Evolutionary conservation across 2,888 invertebrate species (phyloP), one percentile per base, ranked within the genome.

Genomic region (Tholera decimalis): DNA sequence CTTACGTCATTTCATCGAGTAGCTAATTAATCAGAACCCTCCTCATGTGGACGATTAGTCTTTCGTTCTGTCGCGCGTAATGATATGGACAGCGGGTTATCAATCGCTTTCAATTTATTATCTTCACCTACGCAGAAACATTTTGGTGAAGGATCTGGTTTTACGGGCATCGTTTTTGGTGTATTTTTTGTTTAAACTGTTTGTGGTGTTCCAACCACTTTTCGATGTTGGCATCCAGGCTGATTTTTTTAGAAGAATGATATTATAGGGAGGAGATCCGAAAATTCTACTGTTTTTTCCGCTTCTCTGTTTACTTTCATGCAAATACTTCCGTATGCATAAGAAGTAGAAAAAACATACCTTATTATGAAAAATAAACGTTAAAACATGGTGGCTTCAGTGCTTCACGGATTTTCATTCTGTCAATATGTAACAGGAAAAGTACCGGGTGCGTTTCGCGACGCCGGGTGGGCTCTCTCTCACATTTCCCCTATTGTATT

Each of bases 11-110:
- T 70, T 77, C 73, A 72, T 71, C 60, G 63, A 64, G 69, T 26
- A 66, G 61, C 69, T 83, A 80, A 84, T 83, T 83, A 82, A 83
- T 84, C 77, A 73, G 62, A 57, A 79, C 84, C 83, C 77, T 75
- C 61, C 69, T 82, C 83, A 70, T 71, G 76, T 65, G 63, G 43
- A 63, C 74, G 66, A 78, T 78, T 74, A 74, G 76, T 79, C 80
- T 76, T 64, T 74, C 71, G 59, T 63, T 73, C 75, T 71, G 80
- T 77, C 79, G 60, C 77, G 18, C 53, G 63, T 69, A 70, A 62
- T 75, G 83, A 77, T 79, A 82, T 71, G 61, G 75, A 66, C 54
- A 55, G 62, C 50, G 43, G 65, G 63, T 73, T 82, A 78, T 80
- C 82, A 83, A 83, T 83, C 69, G 73, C 55, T 67, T 63, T 55